Evolutionary conservation across 2,888 invertebrate genomes (phyloP).

Genomic region (Zele albiditarsus): DNA sequence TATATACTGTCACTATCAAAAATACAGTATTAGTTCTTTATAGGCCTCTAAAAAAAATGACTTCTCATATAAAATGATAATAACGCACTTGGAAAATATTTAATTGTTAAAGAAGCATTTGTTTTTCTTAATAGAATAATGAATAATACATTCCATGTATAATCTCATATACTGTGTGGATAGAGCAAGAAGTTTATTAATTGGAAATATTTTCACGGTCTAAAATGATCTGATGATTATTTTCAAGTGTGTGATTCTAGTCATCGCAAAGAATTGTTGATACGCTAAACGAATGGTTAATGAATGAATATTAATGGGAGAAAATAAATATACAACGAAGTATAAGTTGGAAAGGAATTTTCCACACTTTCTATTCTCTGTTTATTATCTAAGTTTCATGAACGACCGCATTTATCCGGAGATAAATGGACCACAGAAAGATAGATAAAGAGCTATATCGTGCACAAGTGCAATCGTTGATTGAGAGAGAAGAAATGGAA

Average conservation of each 20-base stretch:
- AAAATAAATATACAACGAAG: conserved; percentile 8
- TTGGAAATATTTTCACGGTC: background rate
- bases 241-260: background rate
- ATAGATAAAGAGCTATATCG: background rate
- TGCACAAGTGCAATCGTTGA: background rate
- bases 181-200: background rate
- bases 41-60: background rate
- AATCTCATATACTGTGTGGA: background rate
- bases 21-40: conserved; percentile 3
- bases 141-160: background rate
- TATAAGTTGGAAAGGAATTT: background rate
- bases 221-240: background rate
- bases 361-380: background rate
- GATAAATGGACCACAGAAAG: background rate
- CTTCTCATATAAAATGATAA: background rate
- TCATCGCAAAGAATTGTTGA: background rate
- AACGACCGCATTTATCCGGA: background rate
- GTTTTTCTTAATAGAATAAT: background rate
- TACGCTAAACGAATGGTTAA: background rate
- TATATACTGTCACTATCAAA: background rate
- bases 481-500: background rate
- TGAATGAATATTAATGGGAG: background rate
- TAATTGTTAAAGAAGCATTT: background rate
- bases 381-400: background rate
- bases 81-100: background rate